Conservation (phyloP, 1,140 invertebrate species). For the Geopemphigus sp. region DNA sequence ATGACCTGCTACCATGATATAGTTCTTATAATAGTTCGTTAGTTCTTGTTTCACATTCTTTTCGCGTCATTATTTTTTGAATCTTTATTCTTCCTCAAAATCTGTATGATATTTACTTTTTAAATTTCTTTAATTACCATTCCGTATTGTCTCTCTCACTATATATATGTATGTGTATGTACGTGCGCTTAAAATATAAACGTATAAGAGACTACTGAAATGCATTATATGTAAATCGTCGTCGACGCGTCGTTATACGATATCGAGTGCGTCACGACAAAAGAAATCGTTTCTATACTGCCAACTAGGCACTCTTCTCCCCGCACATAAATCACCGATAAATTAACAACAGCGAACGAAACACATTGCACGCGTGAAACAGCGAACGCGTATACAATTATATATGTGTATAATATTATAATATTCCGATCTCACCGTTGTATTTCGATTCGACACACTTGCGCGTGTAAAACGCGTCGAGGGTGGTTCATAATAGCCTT, state of each 20-base stretch:
- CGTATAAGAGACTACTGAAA: background rate
- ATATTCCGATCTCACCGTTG: background rate
- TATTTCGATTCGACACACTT: conserved; percentile 20
- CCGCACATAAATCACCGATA: conserved; percentile 18
- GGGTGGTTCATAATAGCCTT: background rate
- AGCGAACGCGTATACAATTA: background rate
- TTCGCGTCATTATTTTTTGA: too few species aligned
- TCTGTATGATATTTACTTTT: too few species aligned
- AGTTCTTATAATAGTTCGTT: too few species aligned
- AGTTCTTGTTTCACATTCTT: too few species aligned
- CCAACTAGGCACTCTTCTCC: background rate
- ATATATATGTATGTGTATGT: too few species aligned
- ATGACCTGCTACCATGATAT: too few species aligned
- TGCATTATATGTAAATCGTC: conserved; percentile 24
- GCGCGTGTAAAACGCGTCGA: background rate
- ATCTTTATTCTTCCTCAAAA: too few species aligned
- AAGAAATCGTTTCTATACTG: background rate
- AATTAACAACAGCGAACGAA: conserved; percentile 1
- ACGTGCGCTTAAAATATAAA: too few species aligned
- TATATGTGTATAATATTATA: conserved; percentile 5
- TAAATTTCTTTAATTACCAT: background rate
- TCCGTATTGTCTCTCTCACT: too few species aligned
- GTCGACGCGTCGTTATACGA: conserved; percentile 31
- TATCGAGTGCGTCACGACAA: conserved; percentile 29
- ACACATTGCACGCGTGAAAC: background rate